These are phyloP conservation scores for Shargacucullia verbasci DNA, from an alignment of 2,888 invertebrate species.

Conservation along the genomic window DNA sequence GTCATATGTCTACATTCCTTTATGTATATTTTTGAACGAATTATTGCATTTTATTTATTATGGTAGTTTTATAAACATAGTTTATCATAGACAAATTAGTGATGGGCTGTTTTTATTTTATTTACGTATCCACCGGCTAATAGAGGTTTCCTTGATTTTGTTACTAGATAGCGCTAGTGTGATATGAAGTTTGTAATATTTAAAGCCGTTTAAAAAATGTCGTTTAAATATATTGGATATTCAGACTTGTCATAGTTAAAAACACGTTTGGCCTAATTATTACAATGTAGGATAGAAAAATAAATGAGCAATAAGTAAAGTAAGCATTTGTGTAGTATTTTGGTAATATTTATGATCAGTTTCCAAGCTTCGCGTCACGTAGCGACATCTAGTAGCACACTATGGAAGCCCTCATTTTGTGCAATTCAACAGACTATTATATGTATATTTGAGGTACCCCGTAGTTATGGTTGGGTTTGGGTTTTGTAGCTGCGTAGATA, in stretches of 20 bases:
- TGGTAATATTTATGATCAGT: conserved; percentile 21
- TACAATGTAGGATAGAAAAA: conserved; percentile 34
- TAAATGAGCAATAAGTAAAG: conserved; percentile 38
- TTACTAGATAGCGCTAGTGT: conserved; percentile 50
- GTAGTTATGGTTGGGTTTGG: conserved; percentile 73
- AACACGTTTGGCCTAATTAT: conserved; percentile 54
- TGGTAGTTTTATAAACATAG: conserved; percentile 67
- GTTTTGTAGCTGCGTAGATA: conserved; percentile 65
- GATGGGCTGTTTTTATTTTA: conserved; percentile 78
- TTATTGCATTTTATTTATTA: conserved; percentile 77
- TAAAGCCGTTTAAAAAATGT: conserved; percentile 32
- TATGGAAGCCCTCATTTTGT: conserved; percentile 56
- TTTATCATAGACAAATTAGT: conserved; percentile 77
- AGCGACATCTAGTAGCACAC: conserved; percentile 50
- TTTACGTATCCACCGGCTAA: conserved; percentile 58
- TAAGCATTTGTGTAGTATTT: conserved; percentile 16
- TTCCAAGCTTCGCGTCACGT: conserved; percentile 23
- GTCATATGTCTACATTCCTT: conserved; percentile 76
- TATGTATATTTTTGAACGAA: conserved; percentile 69
- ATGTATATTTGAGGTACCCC: conserved; percentile 70
- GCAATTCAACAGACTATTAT: conserved; percentile 54
- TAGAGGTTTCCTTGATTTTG: conserved; percentile 45
- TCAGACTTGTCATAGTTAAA: conserved; percentile 35
- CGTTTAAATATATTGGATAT: conserved; percentile 16
- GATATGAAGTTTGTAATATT: conserved; percentile 18